Evolutionary conservation across 2,888 invertebrate species (phyloP), one percentile per base, ranked within the genome.

Genomic region (Drosophila leonis): DNA sequence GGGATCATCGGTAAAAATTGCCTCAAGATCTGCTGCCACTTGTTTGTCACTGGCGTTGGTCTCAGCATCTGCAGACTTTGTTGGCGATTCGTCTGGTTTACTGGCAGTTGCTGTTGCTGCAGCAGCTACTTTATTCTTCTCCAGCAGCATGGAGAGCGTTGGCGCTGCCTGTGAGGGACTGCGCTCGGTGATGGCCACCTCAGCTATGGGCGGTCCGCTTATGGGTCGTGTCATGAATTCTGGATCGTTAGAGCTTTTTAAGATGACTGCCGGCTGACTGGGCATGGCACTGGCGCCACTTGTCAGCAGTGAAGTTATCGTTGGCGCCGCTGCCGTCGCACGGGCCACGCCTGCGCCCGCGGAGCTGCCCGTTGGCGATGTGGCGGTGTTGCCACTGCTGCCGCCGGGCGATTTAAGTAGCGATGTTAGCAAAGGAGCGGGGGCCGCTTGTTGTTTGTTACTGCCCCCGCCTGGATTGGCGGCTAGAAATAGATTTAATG

Each of bases 361-460:
- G 46, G 31, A 8, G 4, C 35, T 66, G 13, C 49, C 27, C 1
- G 66, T 67, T 5, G 84, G 41, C 5, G 88, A 69, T 91, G n/a
- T 94, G 90, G 91, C 90, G 41, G 5, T 65, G 24, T 20, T 80
- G 39, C 55, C 27, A 89, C 82, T 73, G 93, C 46, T 74, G 27
- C 90, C 64, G 5, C 83, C 80, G 4, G 90, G 86, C 49, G 96
- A 96, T 92, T 97, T 97, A 7, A 98, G 93, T 41, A 98, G 94
- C 51, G 97, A 97, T 10, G 98, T 97, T 52, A 98, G 94, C 48
- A 98, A 93, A 0, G 97, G 97, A 0, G 96, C 96, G 0, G 95
- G 94, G 0, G 94, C 95, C 4, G 94, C 93, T 67, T 94, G 94
- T 27, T 55, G 75, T 52, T 76, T 80, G 72, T 42, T 6, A 93